Evolutionary conservation across 2,113 vertebrate genomes (phyloP).

Genomic region (Petaurus breviceps): DNA sequence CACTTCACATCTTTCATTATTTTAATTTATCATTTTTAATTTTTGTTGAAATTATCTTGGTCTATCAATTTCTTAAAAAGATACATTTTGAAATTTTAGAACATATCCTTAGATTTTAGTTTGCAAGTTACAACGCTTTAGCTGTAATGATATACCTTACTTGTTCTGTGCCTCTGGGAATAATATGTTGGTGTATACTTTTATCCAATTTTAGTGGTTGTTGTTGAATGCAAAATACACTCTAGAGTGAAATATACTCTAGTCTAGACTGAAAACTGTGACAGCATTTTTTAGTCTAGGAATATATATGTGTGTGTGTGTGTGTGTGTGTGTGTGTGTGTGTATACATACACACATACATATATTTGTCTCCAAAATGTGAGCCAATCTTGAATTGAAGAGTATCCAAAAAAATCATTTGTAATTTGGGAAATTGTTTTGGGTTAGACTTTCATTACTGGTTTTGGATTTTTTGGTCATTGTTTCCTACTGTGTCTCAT

Average conservation of each 20-base stretch:
- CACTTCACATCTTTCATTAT: background rate
- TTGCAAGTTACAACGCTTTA: background rate
- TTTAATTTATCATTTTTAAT: slow-evolving; percentile 34
- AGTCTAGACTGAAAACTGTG: background rate
- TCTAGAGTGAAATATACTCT: background rate
- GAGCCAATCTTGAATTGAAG: slow-evolving; percentile 19
- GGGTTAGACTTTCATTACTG: background rate
- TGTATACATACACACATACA: background rate
- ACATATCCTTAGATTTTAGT: slow-evolving; percentile 24
- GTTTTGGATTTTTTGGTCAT: slow-evolving; percentile 5
- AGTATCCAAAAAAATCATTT: slow-evolving; percentile 29
- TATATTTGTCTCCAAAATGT: background rate
- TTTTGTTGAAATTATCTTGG: slow-evolving; percentile 11
- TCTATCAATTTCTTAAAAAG: slow-evolving; percentile 13
- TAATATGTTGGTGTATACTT: background rate
- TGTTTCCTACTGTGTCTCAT: background rate
- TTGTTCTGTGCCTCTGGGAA: background rate
- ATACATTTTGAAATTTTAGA: background rate
- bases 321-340: background rate
- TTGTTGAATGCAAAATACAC: background rate
- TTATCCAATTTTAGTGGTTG: slow-evolving; percentile 14
- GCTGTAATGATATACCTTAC: background rate
- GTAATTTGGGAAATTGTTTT: slow-evolving; percentile 25
- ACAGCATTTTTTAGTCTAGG: background rate
- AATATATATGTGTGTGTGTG: background rate